phyloP scores from a whole-genome alignment of 1,140 invertebrate genomes.

The Drosophila kepulauana region DNA sequence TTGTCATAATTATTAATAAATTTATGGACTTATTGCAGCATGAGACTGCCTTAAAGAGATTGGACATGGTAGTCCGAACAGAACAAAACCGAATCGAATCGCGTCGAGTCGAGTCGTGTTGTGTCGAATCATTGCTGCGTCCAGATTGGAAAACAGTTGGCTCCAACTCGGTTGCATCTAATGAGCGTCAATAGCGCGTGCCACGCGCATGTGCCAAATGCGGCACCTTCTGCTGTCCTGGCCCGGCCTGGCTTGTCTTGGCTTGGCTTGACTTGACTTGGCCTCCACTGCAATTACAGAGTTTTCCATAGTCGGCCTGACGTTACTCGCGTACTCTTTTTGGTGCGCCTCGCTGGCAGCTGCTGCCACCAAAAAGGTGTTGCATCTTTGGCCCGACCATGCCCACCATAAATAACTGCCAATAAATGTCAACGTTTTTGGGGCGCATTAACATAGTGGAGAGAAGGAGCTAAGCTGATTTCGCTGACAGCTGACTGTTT shows the following conservation, averaged over 20 bases:
- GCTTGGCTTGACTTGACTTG: conserved; percentile 34
- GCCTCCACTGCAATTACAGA: conserved; percentile 53
- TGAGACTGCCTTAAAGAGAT: conserved; percentile 40
- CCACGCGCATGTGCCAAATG: conserved; percentile 68
- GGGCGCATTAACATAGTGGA: conserved; percentile 71
- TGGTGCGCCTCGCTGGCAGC: conserved; percentile 46
- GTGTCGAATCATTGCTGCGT: conserved; percentile 16
- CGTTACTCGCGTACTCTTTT: conserved; percentile 24
- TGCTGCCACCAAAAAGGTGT: conserved; percentile 68
- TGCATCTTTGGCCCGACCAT: conserved; percentile 39
- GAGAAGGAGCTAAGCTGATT: conserved; percentile 65
- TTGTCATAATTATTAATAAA: conserved; percentile 79
- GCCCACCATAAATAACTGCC: conserved; percentile 78
- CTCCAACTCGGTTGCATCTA: conserved; percentile 49
- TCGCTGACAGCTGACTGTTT: conserved; percentile 66
- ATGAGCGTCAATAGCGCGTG: conserved; percentile 74
- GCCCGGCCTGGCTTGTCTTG: conserved; percentile 22
- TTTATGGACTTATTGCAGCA: conserved; percentile 66
- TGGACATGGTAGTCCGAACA: conserved; percentile 14
- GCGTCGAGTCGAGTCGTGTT: not conserved
- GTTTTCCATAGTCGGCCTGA: conserved; percentile 47
- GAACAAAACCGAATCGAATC: not conserved
- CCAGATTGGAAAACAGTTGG: not conserved
- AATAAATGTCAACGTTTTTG: conserved; percentile 80
- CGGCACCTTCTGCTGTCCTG: conserved; percentile 56